Evolutionary conservation across 2,113 vertebrate species (phyloP).

Genomic region (Sarotherodon lohbergeri): DNA sequence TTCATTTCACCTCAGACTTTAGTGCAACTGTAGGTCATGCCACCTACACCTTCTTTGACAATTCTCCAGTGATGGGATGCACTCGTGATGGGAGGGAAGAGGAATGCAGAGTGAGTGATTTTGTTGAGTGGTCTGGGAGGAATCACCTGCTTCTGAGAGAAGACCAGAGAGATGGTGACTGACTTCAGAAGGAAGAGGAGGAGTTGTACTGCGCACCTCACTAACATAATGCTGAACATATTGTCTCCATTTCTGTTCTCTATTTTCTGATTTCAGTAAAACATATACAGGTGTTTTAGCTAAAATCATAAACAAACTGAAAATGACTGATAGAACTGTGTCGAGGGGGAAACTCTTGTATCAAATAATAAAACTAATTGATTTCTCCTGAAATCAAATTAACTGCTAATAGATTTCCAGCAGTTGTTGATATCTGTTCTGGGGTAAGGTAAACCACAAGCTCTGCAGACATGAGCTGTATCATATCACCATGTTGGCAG

Average conservation of each 20-base stretch:
- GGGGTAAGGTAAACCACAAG: neutral
- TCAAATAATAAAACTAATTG: neutral
- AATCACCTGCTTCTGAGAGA: neutral
- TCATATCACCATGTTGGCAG: neutral
- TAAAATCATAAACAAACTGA: neutral
- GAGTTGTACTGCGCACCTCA: neutral
- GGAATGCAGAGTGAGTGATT: neutral
- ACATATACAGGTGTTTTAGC: neutral
- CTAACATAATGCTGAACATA: neutral
- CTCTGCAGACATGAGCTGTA: neutral
- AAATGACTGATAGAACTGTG: neutral
- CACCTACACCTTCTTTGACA: neutral
- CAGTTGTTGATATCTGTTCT: neutral
- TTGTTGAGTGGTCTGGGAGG: neutral
- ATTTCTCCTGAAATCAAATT: neutral
- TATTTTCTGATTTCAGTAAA: neutral
- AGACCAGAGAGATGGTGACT: neutral
- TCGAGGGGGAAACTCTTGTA: neutral
- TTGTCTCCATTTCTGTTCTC: fast-evolving
- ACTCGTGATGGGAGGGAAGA: neutral
- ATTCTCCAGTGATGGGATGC: neutral
- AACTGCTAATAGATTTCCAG: neutral
- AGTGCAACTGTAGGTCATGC: neutral
- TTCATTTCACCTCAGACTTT: neutral
- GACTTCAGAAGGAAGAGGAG: neutral